Conservation (phyloP, 2,888 invertebrate species). For the Hypolimnas misippus region DNA sequence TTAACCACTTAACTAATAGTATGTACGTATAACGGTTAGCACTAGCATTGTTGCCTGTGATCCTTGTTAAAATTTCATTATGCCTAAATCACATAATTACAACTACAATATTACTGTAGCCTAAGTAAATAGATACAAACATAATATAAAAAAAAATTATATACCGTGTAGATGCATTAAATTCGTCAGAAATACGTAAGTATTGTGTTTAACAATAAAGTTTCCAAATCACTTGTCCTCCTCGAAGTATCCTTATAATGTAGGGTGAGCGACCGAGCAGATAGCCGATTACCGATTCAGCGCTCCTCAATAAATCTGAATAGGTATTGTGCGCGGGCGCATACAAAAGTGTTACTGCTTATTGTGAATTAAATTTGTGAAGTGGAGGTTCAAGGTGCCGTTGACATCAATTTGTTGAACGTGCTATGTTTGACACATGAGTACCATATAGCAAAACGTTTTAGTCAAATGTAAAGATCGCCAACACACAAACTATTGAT, state of each 20-base stretch:
- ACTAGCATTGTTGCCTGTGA: too few relatives aligned
- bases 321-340: conserved; percentile 74
- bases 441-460: conserved; percentile 8
- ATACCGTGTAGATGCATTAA: background rate
- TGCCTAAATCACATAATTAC: background rate
- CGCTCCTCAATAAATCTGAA: conserved; percentile 70
- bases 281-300: conserved; percentile 67
- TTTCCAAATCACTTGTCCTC: conserved; percentile 50
- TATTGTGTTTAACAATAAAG: conserved; percentile 39
- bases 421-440: conserved; percentile 46
- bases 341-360: conserved; percentile 66
- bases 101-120: background rate
- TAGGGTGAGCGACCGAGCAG: conserved; percentile 68
- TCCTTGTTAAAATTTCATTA: background rate
- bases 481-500: background rate
- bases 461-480: background rate
- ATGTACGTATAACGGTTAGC: too few relatives aligned
- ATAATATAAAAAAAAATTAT: too few relatives aligned
- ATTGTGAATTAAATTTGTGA: conserved; percentile 68
- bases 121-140: background rate
- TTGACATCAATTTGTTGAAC: conserved; percentile 63
- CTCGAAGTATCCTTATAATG: conserved; percentile 55
- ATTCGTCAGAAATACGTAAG: conserved; percentile 8
- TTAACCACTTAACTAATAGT: background rate
- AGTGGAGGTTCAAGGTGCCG: conserved; percentile 63